Evolutionary conservation across 2,888 invertebrate genomes (phyloP).

Genomic region (Cryptocephalus moraei): DNA sequence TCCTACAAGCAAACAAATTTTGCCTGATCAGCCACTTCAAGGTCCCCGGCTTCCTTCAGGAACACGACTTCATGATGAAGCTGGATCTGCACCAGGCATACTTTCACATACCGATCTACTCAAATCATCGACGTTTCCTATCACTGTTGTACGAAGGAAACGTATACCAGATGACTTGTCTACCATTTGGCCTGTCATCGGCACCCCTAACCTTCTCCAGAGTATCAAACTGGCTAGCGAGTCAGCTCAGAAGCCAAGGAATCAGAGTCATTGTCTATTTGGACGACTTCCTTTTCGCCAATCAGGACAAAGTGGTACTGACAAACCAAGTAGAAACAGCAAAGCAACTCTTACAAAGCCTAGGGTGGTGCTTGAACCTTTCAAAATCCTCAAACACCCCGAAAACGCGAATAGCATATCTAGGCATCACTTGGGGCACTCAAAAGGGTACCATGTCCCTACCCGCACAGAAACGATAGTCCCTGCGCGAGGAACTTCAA

Average conservation of each 20-base stretch:
- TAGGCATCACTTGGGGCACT: constrained; percentile 11
- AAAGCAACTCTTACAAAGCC: no score
- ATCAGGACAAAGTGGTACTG: constrained; percentile 17
- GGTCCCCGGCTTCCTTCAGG: constrained; percentile 14
- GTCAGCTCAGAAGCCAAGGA: constrained; percentile 8
- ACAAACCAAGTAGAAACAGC: constrained; percentile 7
- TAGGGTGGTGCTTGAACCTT: no score
- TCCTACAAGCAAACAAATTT: no score
- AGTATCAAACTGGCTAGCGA: constrained; percentile 19
- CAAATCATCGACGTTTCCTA: constrained; percentile 9
- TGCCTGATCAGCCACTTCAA: no score
- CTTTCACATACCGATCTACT: no score
- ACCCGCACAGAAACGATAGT: neutral
- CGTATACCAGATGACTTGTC: constrained; percentile 11
- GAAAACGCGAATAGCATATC: constrained; percentile 4
- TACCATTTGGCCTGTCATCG: constrained; percentile 20
- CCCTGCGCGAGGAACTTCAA: neutral
- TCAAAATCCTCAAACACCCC: constrained; percentile 4
- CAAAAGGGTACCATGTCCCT: neutral
- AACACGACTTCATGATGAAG: constrained; percentile 11
- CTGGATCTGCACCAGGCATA: constrained; percentile 15
- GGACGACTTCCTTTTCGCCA: no score
- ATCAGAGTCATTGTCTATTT: constrained; percentile 17
- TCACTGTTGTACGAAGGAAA: constrained; percentile 5
- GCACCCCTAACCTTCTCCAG: constrained; percentile 17